These are phyloP conservation scores for Bufo gargarizans DNA, from an alignment of 2,113 vertebrate species.

Conservation along the genomic window DNA sequence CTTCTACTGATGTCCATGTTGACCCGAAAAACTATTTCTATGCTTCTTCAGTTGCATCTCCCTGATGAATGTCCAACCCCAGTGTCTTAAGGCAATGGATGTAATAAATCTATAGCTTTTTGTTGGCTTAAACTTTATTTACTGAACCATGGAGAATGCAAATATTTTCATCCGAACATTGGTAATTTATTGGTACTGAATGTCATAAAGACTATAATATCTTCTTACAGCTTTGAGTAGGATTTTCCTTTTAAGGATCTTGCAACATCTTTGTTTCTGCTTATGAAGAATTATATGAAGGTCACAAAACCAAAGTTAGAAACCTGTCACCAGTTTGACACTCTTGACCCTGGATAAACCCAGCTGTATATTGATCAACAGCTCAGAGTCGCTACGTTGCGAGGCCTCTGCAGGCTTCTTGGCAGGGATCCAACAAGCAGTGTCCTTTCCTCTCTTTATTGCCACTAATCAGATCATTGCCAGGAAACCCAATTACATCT, in stretches of 20 bases:
- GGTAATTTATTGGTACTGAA: background rate
- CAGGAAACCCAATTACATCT: conserved; percentile 54
- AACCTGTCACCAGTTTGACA: conserved; percentile 22
- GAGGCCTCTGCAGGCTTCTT: conserved; percentile 35
- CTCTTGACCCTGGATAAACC: conserved; percentile 46
- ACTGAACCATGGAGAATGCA: background rate
- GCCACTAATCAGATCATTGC: conserved; percentile 48
- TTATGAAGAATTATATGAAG: conserved; percentile 13
- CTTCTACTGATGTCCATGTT: too few relatives aligned
- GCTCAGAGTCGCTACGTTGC: background rate
- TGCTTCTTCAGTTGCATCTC: too few relatives aligned
- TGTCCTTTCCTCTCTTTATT: conserved; percentile 45
- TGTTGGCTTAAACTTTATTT: background rate
- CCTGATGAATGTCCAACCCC: too few relatives aligned
- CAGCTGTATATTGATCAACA: conserved; percentile 46
- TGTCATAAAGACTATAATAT: background rate
- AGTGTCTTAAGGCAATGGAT: too few relatives aligned
- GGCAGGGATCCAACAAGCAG: conserved; percentile 25
- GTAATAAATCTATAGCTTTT: background rate
- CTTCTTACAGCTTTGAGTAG: background rate
- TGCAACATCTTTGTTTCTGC: conserved; percentile 4
- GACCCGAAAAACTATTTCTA: too few relatives aligned
- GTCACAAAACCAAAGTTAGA: conserved; percentile 41
- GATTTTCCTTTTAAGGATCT: background rate
- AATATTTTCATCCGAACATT: background rate